phyloP scores from a whole-genome alignment of 2,888 invertebrate genomes.

The Cephus runcator region DNA sequence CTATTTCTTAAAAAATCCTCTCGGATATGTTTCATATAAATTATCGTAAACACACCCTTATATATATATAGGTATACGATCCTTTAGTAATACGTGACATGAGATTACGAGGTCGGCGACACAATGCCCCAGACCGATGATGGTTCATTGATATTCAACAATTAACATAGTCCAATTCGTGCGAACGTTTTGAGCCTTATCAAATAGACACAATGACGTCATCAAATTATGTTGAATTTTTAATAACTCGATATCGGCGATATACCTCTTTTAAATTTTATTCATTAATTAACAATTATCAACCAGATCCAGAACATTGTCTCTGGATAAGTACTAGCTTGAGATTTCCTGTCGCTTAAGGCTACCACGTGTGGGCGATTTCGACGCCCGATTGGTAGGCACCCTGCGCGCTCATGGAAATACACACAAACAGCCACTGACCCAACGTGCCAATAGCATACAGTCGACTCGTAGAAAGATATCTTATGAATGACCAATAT shows the following conservation, averaged over 20 bases:
- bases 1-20: background rate
- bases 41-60: background rate
- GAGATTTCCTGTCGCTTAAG: conserved; percentile 38
- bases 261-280: background rate
- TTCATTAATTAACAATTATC: background rate
- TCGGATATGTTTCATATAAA: background rate
- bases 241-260: background rate
- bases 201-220: background rate
- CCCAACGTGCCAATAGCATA: background rate
- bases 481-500: background rate
- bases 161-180: background rate
- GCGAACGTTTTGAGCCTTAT: background rate
- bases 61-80: background rate
- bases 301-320: background rate
- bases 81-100: background rate
- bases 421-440: background rate
- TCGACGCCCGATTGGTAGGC: conserved; percentile 52
- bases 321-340: conserved; percentile 21
- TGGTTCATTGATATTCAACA: background rate
- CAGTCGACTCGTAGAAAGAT: background rate
- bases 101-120: background rate
- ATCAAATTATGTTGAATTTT: background rate
- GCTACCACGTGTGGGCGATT: conserved; percentile 48
- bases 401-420: background rate
- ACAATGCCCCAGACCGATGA: background rate